Percentiles rank a stretch among this genome's conserved stretches.
Conservation (phyloP, 2,888 invertebrate genomes). For the Slavum lentiscoides region DNA sequence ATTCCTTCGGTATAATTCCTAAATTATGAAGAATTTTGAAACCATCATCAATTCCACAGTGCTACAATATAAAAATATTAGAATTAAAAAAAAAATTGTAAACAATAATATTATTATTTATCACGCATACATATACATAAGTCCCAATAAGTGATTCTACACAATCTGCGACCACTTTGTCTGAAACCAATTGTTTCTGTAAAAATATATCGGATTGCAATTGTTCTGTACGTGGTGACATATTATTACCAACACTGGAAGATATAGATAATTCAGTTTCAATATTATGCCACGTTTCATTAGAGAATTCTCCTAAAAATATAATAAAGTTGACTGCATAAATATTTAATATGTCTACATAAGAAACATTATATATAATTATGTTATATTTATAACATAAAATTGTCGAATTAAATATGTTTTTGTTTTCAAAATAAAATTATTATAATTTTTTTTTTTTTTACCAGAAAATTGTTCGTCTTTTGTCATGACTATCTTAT, state of each 20-base stretch:
- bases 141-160: slow-evolving; percentile 85
- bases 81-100: not conserved
- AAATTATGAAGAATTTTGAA: slow-evolving; percentile 70
- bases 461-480: slow-evolving; percentile 45
- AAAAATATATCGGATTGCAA: not conserved
- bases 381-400: not conserved
- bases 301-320: no score
- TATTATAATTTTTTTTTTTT: no score
- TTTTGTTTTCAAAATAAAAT: not conserved
- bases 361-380: not conserved
- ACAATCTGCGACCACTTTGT: slow-evolving; percentile 77
- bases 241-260: not conserved
- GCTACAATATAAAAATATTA: slow-evolving; percentile 56
- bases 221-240: not conserved
- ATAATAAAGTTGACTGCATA: no score
- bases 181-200: slow-evolving; percentile 62
- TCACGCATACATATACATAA: slow-evolving; percentile 64
- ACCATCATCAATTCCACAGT: slow-evolving; percentile 63
- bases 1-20: slow-evolving; percentile 63
- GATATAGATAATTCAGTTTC: not conserved
- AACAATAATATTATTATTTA: not conserved
- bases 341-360: not conserved
- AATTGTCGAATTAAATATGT: not conserved
- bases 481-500: not conserved
- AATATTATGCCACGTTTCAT: no score